Percentiles rank a stretch among this genome's conserved stretches.
These are phyloP conservation scores for Eilema griseolum DNA, from an alignment of 2,888 invertebrate genomes.

Conservation along the genomic window DNA sequence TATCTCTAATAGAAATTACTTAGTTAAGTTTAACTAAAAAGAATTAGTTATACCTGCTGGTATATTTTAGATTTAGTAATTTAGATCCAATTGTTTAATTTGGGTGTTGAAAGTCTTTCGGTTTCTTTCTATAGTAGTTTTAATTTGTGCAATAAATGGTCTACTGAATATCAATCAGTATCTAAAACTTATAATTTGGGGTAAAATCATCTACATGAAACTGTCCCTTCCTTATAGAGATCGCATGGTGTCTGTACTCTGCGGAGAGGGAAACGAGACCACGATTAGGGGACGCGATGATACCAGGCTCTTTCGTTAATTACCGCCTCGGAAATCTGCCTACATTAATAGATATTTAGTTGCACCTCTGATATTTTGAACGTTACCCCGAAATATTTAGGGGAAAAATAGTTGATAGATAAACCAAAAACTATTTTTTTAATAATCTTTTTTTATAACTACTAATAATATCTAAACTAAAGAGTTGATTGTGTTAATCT, in stretches of 20 bases:
- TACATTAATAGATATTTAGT: constrained; percentile 44
- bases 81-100: neutral
- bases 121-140: too few relatives aligned
- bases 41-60: too few relatives aligned
- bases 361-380: constrained; percentile 15
- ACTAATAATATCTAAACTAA: neutral
- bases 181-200: too few relatives aligned
- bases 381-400: neutral
- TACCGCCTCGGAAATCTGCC: constrained; percentile 44
- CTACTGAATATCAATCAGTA: too few relatives aligned
- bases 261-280: constrained; percentile 52
- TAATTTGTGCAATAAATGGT: too few relatives aligned
- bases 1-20: neutral
- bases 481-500: too few relatives aligned
- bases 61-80: neutral
- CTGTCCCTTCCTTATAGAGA: neutral
- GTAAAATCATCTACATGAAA: neutral
- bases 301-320: constrained; percentile 57
- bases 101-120: neutral
- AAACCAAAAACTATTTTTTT: neutral
- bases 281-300: constrained; percentile 58
- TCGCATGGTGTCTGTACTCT: constrained; percentile 25
- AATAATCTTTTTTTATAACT: too few relatives aligned
- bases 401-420: neutral
- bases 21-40: too few relatives aligned